Conservation (phyloP, 2,113 vertebrate genomes). For the Tachysurus vachellii region DNA sequence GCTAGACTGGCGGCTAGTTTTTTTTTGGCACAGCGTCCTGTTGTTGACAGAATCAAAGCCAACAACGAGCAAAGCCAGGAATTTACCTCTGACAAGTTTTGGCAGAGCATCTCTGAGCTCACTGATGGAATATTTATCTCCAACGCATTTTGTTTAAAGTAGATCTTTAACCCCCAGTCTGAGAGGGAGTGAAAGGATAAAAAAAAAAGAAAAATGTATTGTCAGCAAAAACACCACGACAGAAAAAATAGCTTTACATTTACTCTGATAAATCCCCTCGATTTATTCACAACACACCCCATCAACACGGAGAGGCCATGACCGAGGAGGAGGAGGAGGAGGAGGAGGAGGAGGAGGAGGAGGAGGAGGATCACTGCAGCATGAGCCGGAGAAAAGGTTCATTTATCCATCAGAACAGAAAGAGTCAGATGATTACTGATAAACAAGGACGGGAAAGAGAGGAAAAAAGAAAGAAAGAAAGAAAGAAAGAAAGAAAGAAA, state of each 20-base stretch:
- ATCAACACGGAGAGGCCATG: not conserved
- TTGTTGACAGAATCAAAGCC: slow-evolving; percentile 28
- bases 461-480: not conserved
- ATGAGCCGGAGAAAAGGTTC: not conserved
- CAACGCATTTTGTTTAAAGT: not conserved
- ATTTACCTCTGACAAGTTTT: slow-evolving; percentile 44
- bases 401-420: not conserved
- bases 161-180: not conserved
- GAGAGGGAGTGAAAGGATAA: not conserved
- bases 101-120: slow-evolving; percentile 18
- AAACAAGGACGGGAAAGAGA: too few species aligned
- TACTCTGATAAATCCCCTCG: not conserved
- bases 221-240: not conserved
- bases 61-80: slow-evolving; percentile 29
- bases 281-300: not conserved
- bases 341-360: too few species aligned
- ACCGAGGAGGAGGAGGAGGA: not conserved
- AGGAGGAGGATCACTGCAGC: not conserved
- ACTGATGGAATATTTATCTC: slow-evolving; percentile 12
- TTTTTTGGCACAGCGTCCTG: slow-evolving; percentile 11
- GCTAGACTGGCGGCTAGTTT: not conserved
- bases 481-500: not conserved
- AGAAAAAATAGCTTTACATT: not conserved
- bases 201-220: not conserved
- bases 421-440: too few species aligned